Evolutionary conservation across 1,140 invertebrate genomes (phyloP), one percentile per base, ranked within the genome.

Genomic region (Steinernema khuongi): DNA sequence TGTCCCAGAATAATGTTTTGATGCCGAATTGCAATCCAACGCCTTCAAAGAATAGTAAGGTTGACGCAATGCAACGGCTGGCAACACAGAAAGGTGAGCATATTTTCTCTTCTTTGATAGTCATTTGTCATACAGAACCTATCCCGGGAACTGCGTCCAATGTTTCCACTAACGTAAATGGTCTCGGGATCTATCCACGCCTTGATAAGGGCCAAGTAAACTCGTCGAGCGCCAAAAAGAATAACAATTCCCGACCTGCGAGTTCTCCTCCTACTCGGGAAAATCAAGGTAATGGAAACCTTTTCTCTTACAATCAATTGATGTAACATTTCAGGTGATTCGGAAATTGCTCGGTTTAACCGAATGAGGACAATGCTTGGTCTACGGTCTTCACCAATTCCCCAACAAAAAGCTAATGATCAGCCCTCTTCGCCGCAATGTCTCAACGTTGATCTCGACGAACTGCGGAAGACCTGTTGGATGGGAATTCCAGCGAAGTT

Each of bases 401-500:
- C 50, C 14, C 50, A 17, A 4, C 50, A 60, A 26, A 60, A 41
- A 41, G 7, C 36, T 11, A n/a, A 60, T 22, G 50, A 60, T 60
- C 50, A 60, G 50, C 50, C 50, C 26, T 60, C 50, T 14, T 60
- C 50, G 7, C 50, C 50, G 4, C 50, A 60, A 22, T 60, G 50
- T 22, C 22, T 79, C 1, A 72, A 71, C 32, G 70, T 84, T 2
- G 79, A 85, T 73, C 19, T 84, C 68, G 81, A 80, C 2, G 71
- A 85, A 70, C 71, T 84, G 17, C 70, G 82, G 68, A 75, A 82
- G 70, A 83, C 85, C 19, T 85, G 84, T 67, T 84, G 83, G 83
- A 79, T 85, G 67, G 83, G 83, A n/a, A 81, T 84, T 67, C 84
- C 83, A 18, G 79, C 84, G 41, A 73, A 73, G 14, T 36, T 84